phyloP scores from a whole-genome alignment of 2,797 vertebrate genomes.

The Synaphobranchus kaupii region DNA sequence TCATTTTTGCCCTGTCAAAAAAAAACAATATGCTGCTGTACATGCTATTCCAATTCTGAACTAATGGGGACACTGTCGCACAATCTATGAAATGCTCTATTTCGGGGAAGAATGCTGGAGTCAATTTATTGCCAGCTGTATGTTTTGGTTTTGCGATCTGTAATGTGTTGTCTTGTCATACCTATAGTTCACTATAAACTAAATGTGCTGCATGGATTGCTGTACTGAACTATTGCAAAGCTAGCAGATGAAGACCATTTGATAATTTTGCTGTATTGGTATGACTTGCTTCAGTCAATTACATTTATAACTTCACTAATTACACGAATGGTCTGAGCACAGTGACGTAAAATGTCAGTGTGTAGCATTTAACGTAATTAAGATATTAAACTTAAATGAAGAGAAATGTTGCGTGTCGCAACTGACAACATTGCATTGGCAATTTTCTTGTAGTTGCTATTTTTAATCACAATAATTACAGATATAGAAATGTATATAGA shows the following conservation, averaged over 20 bases:
- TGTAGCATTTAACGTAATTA: background rate
- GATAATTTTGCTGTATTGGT: background rate
- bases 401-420: background rate
- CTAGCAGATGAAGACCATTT: background rate
- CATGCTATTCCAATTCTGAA: background rate
- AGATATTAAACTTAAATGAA: background rate
- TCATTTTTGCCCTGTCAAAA: background rate
- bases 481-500: background rate
- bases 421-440: too few species aligned
- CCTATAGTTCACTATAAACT: background rate
- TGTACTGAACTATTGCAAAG: background rate
- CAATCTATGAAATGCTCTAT: background rate
- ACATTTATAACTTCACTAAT: background rate
- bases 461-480: background rate
- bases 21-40: background rate
- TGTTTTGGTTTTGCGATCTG: background rate
- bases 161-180: too few species aligned
- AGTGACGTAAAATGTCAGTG: background rate
- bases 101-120: background rate
- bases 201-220: background rate
- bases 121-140: background rate
- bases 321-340: background rate
- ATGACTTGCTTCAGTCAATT: background rate
- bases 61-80: background rate
- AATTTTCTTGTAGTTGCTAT: too few species aligned